Conservation (phyloP, 1,140 invertebrate genomes). For the Oncopodura yosiiana region DNA sequence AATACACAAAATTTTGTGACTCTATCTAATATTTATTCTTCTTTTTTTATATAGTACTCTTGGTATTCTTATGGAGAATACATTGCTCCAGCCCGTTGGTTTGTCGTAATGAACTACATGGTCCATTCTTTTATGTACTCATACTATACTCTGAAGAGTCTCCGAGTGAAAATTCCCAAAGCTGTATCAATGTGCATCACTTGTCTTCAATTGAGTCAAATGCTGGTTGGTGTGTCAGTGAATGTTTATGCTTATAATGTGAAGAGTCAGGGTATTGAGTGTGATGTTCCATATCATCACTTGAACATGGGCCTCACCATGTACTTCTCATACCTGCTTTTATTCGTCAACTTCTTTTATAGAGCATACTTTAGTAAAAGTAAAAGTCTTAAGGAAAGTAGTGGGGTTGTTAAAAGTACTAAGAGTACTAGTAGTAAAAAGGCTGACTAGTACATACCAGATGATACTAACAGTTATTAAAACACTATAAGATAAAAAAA, state of each 20-base stretch:
- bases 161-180: constrained; percentile 74
- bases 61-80: constrained; percentile 97
- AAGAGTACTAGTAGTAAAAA: too few species aligned
- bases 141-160: constrained; percentile 47
- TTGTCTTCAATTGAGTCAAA: constrained; percentile 83
- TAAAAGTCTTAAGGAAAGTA: too few species aligned
- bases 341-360: constrained; percentile 84
- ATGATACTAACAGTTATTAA: too few species aligned
- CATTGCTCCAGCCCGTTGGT: constrained; percentile 94
- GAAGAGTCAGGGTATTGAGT: constrained; percentile 52
- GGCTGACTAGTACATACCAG: too few species aligned
- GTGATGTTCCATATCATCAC: constrained; percentile 76
- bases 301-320: constrained; percentile 81
- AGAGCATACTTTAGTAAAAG: constrained; percentile 64
- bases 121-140: constrained; percentile 54
- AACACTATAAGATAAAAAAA: too few species aligned
- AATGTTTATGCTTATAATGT: constrained; percentile 73
- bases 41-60: too few species aligned
- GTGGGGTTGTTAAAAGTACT: background rate
- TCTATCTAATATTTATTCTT: too few species aligned
- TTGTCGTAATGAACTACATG: constrained; percentile 61
- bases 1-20: too few species aligned
- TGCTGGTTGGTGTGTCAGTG: constrained; percentile 85
- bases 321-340: constrained; percentile 87
- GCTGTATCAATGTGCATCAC: constrained; percentile 88